A percentile compares a stretch with the other conserved stretches of the same genome.
phyloP scores from a whole-genome alignment of 2,797 vertebrate species.

The Etheostoma perlongum region DNA sequence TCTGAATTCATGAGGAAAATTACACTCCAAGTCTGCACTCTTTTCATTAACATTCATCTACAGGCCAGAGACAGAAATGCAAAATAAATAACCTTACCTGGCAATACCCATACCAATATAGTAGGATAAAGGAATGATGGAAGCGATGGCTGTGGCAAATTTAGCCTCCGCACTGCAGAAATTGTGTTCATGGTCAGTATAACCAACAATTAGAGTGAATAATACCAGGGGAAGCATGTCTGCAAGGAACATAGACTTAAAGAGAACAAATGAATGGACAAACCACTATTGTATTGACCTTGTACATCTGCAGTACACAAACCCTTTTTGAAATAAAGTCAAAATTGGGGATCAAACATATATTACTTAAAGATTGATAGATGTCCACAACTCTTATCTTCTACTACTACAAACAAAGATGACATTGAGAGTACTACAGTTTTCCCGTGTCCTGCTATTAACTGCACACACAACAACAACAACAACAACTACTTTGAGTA shows the following conservation, averaged over 20 bases:
- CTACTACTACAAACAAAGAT: not conserved
- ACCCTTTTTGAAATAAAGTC: not conserved
- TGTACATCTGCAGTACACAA: not conserved
- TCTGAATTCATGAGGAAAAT: not conserved
- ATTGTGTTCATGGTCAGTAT: conserved; percentile 82
- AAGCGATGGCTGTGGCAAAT: conserved; percentile 87
- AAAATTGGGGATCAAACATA: not conserved
- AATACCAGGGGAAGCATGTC: conserved; percentile 89
- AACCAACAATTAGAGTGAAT: conserved; percentile 87
- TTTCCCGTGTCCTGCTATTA: too few relatives aligned
- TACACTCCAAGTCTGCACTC: not conserved
- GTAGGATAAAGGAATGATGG: conserved; percentile 92
- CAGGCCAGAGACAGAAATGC: not conserved
- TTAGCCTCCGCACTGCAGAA: conserved; percentile 83
- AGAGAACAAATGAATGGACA: conserved; percentile 50
- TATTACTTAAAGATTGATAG: not conserved
- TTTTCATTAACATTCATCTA: not conserved
- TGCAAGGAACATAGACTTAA: conserved; percentile 65
- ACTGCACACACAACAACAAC: not conserved
- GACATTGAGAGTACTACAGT: too few relatives aligned
- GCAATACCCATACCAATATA: conserved; percentile 95
- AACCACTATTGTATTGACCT: not conserved
- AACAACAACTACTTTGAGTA: not conserved
- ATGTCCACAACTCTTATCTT: not conserved
- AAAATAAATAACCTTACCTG: conserved; percentile 79